These are phyloP conservation scores for Pocillopora verrucosa DNA, from an alignment of 64 coral and sea anemone genomes.

Conservation along the genomic window DNA sequence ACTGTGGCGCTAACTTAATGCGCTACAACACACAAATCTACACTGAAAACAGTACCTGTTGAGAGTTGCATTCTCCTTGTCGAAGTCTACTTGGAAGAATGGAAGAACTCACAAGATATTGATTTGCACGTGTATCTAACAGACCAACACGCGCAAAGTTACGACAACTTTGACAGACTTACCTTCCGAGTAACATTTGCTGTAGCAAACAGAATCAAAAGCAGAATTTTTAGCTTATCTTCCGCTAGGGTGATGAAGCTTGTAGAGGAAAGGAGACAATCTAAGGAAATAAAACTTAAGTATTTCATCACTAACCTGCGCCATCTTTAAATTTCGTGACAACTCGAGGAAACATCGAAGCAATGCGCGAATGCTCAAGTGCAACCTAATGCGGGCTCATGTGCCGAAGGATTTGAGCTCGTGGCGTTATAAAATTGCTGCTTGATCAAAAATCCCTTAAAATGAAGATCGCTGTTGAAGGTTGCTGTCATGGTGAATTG, in stretches of 20 bases:
- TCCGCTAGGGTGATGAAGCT: background rate
- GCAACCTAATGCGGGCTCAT: conserved; percentile 34
- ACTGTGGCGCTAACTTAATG: background rate
- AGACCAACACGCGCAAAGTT: conserved; percentile 56
- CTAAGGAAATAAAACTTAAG: background rate
- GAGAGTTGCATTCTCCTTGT: conserved; percentile 20
- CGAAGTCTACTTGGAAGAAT: conserved; percentile 12
- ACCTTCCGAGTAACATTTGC: conserved; percentile 73
- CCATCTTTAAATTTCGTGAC: conserved; percentile 64
- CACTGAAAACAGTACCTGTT: conserved; percentile 14
- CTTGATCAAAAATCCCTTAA: background rate
- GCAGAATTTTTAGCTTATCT: background rate
- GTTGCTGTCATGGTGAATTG: conserved; percentile 92
- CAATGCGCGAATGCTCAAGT: conserved; percentile 34
- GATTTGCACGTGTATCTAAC: conserved; percentile 65
- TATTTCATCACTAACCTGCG: conserved; percentile 78
- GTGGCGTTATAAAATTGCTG: background rate
- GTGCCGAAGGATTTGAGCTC: too few relatives aligned
- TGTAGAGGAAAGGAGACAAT: background rate
- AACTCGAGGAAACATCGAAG: background rate
- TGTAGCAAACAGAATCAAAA: background rate
- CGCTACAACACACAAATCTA: background rate
- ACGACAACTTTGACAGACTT: conserved; percentile 77
- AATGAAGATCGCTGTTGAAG: conserved; percentile 98
- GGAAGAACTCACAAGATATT: background rate